Evolutionary conservation across 2,888 invertebrate genomes (phyloP), one percentile per base, ranked within the genome.

Genomic region (Lasius platythorax): DNA sequence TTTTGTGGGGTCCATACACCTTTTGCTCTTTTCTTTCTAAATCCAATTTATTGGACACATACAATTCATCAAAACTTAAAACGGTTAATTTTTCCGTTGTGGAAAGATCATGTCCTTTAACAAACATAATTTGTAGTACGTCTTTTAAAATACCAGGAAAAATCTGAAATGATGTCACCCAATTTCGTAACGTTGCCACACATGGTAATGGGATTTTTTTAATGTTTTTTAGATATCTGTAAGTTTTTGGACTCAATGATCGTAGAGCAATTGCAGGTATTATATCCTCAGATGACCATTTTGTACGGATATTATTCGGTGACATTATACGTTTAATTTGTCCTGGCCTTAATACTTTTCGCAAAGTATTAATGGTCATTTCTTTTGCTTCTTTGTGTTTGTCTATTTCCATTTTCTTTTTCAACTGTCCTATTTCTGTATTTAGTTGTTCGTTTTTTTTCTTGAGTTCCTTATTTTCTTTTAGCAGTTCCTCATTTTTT

Each of bases 41-140:
- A 9, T 70, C n/a, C 8, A 50, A 30, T 6, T 70, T 46, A 46
- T 67, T 70, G 0, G 50, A 70, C 1, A 70, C 33, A 33, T 70
- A 70, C n/a, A 70, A 5, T n/a, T 70, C 33, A 28, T 70, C 50
- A n/a, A 70, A 70, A 5, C n/a, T 70, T 4, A 70, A 11, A 5
- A 72, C 2, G 3, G 56, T 72, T 5, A 56, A 37, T 28, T 72
- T 72, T 56, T 72, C 23, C 23, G 3, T 23, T 33, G 11, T 33
- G n/a, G n/a, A 33, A 6, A 70, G 6, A 0, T 50, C 1, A 50
- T n/a, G 2, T n/a, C n/a, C 12, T 70, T 70, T 70, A 12, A 1
- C 30, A 0, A 0, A 12, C 67, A 70, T 70, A 12, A 70, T 70
- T 11, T 53, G 53, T n/a, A 70, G 33, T 2, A 70, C n/a, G 2